Evolutionary conservation across 2,888 invertebrate genomes (phyloP).

Genomic region (Alloplasta piceator): DNA sequence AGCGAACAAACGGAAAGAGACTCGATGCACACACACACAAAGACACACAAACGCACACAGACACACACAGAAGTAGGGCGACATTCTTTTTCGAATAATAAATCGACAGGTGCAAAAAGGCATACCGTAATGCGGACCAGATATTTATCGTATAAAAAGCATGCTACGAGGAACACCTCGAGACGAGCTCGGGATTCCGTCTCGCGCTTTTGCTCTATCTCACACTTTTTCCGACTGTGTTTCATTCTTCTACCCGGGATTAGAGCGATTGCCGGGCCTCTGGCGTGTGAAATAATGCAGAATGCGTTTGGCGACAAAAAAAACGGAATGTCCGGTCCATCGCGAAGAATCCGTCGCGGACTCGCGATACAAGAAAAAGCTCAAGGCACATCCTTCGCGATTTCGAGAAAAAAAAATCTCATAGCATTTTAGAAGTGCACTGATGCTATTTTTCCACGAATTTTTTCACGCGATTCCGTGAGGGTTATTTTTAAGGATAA

Average conservation of each 20-base stretch:
- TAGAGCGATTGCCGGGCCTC: conserved; percentile 69
- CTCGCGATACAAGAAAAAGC: neutral
- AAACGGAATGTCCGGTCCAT: conserved; percentile 68
- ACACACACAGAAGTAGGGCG: too few relatives aligned
- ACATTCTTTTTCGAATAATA: conserved; percentile 71
- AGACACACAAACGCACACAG: too few relatives aligned
- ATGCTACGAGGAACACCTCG: conserved; percentile 61
- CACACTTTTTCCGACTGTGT: conserved; percentile 24
- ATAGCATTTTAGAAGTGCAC: neutral
- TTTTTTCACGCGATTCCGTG: neutral
- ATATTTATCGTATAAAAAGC: conserved; percentile 81
- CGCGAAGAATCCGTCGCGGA: conserved; percentile 16
- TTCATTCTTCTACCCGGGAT: conserved; percentile 65
- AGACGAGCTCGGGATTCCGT: conserved; percentile 65
- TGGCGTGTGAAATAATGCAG: conserved; percentile 76
- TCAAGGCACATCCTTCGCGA: neutral
- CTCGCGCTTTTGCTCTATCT: conserved; percentile 37
- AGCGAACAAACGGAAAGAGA: conserved; percentile 47
- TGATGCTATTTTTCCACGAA: neutral
- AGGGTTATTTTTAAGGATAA: too few relatives aligned
- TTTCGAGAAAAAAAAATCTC: neutral
- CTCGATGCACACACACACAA: conserved; percentile 29
- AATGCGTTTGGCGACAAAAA: conserved; percentile 72
- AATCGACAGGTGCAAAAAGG: conserved; percentile 75
- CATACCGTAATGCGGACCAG: conserved; percentile 75